phyloP scores from a whole-genome alignment of 2,113 vertebrate species.

The Isurus oxyrinchus region DNA sequence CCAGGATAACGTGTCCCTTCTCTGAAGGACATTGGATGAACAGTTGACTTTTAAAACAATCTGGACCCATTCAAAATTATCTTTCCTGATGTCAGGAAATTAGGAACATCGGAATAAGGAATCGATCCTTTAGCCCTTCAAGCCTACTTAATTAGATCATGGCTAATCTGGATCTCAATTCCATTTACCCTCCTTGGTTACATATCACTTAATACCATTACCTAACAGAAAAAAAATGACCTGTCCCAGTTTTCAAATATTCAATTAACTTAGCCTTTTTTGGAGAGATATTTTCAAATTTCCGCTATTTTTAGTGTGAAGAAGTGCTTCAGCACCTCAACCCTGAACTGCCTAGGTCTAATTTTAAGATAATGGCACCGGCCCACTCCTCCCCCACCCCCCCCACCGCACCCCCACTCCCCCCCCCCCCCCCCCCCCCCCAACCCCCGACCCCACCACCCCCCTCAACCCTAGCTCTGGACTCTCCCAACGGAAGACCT shows the following conservation, averaged over 20 bases:
- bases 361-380: no score
- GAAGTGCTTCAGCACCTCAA: background rate
- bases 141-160: background rate
- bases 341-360: background rate
- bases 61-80: background rate
- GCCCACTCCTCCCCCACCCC: no score
- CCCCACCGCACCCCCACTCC: no score
- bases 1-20: background rate
- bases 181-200: background rate
- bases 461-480: background rate
- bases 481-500: background rate
- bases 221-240: background rate
- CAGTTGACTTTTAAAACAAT: background rate
- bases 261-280: background rate
- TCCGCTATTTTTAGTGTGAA: background rate
- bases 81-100: background rate
- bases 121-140: background rate
- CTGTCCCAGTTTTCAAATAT: background rate
- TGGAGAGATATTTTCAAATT: background rate
- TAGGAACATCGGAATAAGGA: background rate
- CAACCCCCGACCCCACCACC: no score
- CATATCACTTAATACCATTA: background rate
- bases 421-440: no score
- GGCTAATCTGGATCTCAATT: background rate
- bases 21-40: background rate